phyloP scores from a whole-genome alignment of 2,797 vertebrate species.

The Parauchenoglanis punctatus region DNA sequence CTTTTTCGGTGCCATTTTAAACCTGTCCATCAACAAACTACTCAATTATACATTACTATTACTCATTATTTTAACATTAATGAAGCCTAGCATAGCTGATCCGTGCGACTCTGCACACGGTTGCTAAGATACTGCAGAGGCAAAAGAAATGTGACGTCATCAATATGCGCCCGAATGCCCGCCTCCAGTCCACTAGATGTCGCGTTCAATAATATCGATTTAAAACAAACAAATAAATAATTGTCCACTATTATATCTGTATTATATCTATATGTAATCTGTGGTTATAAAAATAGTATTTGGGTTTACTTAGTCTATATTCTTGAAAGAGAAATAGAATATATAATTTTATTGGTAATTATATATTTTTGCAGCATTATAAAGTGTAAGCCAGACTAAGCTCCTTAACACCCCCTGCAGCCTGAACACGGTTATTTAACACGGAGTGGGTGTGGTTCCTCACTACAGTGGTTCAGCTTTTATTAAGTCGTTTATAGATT shows the following conservation, averaged over 20 bases:
- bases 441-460: background rate
- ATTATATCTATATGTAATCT: too few species aligned
- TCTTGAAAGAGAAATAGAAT: background rate
- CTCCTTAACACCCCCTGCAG: too few species aligned
- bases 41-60: background rate
- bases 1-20: conserved; percentile 11
- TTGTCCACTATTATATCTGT: background rate
- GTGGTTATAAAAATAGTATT: too few species aligned
- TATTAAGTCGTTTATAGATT: background rate
- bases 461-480: background rate
- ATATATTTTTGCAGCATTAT: background rate
- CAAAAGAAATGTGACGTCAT: background rate
- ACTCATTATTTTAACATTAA: background rate
- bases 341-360: background rate
- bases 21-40: background rate
- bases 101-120: background rate
- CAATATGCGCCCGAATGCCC: background rate
- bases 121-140: conserved; percentile 16
- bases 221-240: background rate
- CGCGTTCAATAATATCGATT: background rate
- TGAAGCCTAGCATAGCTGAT: background rate
- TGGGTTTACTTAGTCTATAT: too few species aligned
- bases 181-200: background rate
- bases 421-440: too few species aligned
- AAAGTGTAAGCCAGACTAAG: too few species aligned